Evolutionary conservation across 2,888 invertebrate genomes (phyloP).

Genomic region (Protophormia terraenovae): DNA sequence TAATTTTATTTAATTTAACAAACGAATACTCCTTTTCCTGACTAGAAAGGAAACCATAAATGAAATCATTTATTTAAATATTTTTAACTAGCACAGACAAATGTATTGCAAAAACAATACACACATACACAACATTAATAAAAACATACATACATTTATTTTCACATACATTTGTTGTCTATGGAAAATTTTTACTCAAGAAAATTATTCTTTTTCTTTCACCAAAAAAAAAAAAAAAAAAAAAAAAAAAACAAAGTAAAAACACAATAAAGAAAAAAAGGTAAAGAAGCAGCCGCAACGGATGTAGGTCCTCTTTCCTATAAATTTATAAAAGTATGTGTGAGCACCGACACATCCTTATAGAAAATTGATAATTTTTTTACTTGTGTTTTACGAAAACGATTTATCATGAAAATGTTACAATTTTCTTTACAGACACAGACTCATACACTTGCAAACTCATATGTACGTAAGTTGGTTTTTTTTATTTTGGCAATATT

Average conservation of each 20-base stretch:
- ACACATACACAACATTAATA: background rate
- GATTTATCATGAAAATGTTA: constrained; percentile 78
- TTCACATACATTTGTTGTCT: background rate
- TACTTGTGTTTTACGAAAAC: constrained; percentile 69
- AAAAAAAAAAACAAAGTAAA: background rate
- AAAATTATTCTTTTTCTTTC: background rate
- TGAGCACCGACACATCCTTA: background rate
- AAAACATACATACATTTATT: background rate
- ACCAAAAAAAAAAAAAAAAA: background rate
- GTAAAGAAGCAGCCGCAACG: background rate
- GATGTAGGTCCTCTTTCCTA: constrained; percentile 2
- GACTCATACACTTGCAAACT: background rate
- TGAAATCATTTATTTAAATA: constrained; percentile 54
- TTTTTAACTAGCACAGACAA: constrained; percentile 13
- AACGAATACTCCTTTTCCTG: background rate
- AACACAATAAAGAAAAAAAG: no score
- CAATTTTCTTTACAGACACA: no score
- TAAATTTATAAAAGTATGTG: background rate
- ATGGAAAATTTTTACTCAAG: background rate
- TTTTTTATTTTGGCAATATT: constrained; percentile 28
- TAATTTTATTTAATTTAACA: no score
- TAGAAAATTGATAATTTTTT: constrained; percentile 75
- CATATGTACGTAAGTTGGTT: background rate
- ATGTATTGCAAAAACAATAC: background rate
- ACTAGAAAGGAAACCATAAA: background rate